A percentile compares a stretch with the other conserved stretches of the same genome.
Conservation (phyloP, 2,113 vertebrate genomes). For the Hyperopisus bebe region DNA sequence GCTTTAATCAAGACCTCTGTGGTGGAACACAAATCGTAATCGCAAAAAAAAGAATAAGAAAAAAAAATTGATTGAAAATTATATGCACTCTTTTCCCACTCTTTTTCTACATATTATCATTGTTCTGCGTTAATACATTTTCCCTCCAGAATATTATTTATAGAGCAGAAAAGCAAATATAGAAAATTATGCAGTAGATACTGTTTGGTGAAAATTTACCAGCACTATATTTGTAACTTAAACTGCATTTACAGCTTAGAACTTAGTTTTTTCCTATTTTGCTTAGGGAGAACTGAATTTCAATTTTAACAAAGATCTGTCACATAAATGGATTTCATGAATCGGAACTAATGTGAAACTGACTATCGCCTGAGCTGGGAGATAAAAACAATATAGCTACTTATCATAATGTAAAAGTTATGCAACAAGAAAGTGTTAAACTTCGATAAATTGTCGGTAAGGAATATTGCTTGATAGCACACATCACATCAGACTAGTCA, state of each 20-base stretch:
- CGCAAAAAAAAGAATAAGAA: neutral
- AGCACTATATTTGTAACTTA: neutral
- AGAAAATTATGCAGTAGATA: neutral
- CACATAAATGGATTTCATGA: neutral
- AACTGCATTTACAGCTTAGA: neutral
- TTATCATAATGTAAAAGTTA: neutral
- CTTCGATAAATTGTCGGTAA: neutral
- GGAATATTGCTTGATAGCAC: neutral
- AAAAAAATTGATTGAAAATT: neutral
- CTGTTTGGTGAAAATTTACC: neutral
- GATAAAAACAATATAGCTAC: neutral
- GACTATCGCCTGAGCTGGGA: neutral
- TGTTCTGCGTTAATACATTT: neutral
- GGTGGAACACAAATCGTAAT: neutral
- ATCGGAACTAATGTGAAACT: neutral
- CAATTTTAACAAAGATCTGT: neutral
- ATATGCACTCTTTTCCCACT: neutral
- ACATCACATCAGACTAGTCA: neutral
- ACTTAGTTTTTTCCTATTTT: neutral
- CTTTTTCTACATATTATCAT: neutral
- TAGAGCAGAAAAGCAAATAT: neutral
- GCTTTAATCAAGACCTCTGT: conserved; percentile 4
- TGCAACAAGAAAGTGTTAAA: neutral
- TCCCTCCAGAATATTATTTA: neutral
- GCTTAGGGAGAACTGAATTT: neutral